A percentile compares a stretch with the other conserved stretches of the same genome.
Conservation (phyloP, 2,113 vertebrate species). For the Brachypodius melanocephalos region DNA sequence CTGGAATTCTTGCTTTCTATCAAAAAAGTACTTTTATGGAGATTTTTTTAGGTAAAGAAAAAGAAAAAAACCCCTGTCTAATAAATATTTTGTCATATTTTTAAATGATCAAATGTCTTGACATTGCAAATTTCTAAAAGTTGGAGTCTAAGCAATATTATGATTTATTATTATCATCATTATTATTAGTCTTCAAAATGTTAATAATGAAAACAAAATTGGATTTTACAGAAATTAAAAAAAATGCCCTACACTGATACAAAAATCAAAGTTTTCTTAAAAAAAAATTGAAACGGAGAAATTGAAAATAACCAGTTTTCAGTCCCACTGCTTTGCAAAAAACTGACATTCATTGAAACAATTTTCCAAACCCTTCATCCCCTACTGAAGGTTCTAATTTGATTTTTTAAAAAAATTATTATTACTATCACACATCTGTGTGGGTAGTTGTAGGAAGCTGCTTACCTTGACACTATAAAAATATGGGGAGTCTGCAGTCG, state of each 20-base stretch:
- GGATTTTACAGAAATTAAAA: background rate
- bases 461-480: background rate
- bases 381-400: background rate
- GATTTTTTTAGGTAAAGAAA: background rate
- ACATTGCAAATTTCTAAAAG: background rate
- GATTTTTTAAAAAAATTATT: background rate
- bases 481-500: background rate
- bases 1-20: background rate
- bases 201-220: background rate
- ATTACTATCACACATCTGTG: background rate
- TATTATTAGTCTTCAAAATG: background rate
- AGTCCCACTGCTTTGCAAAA: background rate
- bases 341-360: background rate
- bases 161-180: too few relatives aligned
- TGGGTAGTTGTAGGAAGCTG: background rate
- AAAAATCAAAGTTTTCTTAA: background rate
- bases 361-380: background rate
- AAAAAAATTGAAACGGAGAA: background rate
- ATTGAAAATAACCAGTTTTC: background rate
- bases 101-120: background rate
- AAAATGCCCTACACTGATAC: background rate
- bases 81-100: background rate
- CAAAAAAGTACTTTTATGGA: background rate
- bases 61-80: background rate
- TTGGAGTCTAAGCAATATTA: background rate